phyloP scores from a whole-genome alignment of 2,888 invertebrate species.

The Craniophora ligustri region DNA sequence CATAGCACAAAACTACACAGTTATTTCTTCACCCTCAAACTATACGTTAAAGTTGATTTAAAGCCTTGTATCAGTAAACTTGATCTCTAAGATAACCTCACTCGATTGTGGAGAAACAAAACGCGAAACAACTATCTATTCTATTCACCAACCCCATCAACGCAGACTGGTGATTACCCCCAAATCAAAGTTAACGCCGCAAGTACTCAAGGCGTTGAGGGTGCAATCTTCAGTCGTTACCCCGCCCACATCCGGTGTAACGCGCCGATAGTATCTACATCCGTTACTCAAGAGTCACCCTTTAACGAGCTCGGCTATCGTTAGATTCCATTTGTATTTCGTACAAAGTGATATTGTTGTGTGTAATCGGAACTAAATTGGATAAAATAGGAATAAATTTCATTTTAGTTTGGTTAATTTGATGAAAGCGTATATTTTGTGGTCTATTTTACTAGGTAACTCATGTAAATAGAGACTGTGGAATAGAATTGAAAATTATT shows the following conservation, averaged over 20 bases:
- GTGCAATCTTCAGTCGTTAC: constrained; percentile 73
- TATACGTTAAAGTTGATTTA: background rate
- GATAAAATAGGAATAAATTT: constrained; percentile 12
- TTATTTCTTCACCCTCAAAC: no score
- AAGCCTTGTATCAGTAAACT: background rate
- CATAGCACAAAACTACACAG: no score
- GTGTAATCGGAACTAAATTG: constrained; percentile 1
- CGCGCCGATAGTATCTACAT: constrained; percentile 64
- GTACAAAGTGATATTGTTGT: constrained; percentile 30
- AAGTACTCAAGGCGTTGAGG: constrained; percentile 53
- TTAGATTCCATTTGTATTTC: constrained; percentile 67
- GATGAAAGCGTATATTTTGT: constrained; percentile 14
- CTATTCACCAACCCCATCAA: constrained; percentile 7
- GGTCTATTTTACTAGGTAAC: constrained; percentile 15
- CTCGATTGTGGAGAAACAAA: background rate
- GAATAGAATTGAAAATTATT: constrained; percentile 1
- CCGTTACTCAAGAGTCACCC: constrained; percentile 62
- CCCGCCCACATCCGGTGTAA: constrained; percentile 67
- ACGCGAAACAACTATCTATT: constrained; percentile 20
- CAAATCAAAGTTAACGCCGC: constrained; percentile 53
- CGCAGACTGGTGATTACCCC: constrained; percentile 20
- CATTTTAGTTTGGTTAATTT: constrained; percentile 25
- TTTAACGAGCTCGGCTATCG: constrained; percentile 70
- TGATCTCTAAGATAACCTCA: background rate
- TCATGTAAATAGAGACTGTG: background rate